Percentiles rank a stretch among this genome's conserved stretches.
Conservation (phyloP, 2,888 invertebrate species). For the Heteromurus nitidus region DNA sequence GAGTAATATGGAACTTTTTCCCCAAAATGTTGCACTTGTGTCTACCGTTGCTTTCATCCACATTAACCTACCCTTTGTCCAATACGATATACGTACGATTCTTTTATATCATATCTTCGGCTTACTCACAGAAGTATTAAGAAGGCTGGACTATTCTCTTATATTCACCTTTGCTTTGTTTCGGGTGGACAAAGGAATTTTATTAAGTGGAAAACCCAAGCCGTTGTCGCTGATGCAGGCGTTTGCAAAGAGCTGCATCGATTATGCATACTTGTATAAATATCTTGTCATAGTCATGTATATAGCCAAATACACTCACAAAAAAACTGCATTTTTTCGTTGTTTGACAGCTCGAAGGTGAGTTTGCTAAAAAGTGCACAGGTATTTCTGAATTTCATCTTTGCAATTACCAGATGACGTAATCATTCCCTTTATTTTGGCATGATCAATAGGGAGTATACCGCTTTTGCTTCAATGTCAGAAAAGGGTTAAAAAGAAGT, state of each 20-base stretch:
- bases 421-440: too few relatives aligned
- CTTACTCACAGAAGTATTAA: neutral
- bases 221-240: neutral
- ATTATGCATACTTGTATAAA: too few relatives aligned
- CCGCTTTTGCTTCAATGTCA: too few relatives aligned
- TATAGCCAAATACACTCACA: too few relatives aligned
- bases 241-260: neutral
- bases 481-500: too few relatives aligned
- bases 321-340: too few relatives aligned
- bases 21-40: constrained; percentile 8
- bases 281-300: too few relatives aligned
- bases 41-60: constrained; percentile 19
- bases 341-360: too few relatives aligned
- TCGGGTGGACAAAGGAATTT: constrained; percentile 5
- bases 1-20: neutral
- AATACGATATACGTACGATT: neutral
- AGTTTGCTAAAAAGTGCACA: too few relatives aligned
- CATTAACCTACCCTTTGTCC: neutral
- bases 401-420: too few relatives aligned
- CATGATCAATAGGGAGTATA: too few relatives aligned
- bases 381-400: too few relatives aligned
- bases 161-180: neutral
- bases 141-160: neutral
- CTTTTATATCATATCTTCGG: neutral
- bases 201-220: constrained; percentile 28